Evolutionary conservation across 2,888 invertebrate genomes (phyloP), one percentile per base, ranked within the genome.

Genomic region (Melipona beecheii): DNA sequence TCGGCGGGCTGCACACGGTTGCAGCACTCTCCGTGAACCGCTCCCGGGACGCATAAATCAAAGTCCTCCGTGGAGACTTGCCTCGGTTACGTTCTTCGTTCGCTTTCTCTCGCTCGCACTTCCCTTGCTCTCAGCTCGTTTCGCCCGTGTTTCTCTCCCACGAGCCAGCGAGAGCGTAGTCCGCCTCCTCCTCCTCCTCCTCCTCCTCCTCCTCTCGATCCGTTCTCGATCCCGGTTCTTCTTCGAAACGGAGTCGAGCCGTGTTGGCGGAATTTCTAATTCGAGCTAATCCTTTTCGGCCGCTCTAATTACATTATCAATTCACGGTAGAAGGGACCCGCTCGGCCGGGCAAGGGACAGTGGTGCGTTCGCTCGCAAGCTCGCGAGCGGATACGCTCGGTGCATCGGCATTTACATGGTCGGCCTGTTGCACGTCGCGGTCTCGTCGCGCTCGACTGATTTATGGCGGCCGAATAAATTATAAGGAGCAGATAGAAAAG

Each of bases 21-120:
- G 87, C 88, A 87, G 81, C 86, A 87, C 89, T 90, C 87, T 87
- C 87, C 89, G 89, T 82, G 90, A 90, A 89, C 83, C 90, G 91
- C 93, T 92, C 90, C 90, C 89, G 92, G 92, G 93, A 92, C 91
- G 90, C 91, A 92, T 93, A 93, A 92, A 92, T 92, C 93, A 92
- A 92, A 92, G 92, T 91, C 91, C 90, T 90, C 90, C 90, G 75
- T 85, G 86, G 91, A 92, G 92, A 92, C 91, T 89, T 86, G 85
- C 83, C 83, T 84, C 74, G 81, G 86, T 86, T 89, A 86, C 86
- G 85, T 82, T 80, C 82, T 77, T 73, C 86, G 62, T 77, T 77
- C 69, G 65, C 9, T 52, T 27, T n/a, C 43, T 50, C 64, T 73
- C 72, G n/a, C 31, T 68, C 54, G 19, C 58, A 49, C 27, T 58